Evolutionary conservation across 2,888 invertebrate genomes (phyloP), one percentile per base, ranked within the genome.

Genomic region (Ethmia dodecea): DNA sequence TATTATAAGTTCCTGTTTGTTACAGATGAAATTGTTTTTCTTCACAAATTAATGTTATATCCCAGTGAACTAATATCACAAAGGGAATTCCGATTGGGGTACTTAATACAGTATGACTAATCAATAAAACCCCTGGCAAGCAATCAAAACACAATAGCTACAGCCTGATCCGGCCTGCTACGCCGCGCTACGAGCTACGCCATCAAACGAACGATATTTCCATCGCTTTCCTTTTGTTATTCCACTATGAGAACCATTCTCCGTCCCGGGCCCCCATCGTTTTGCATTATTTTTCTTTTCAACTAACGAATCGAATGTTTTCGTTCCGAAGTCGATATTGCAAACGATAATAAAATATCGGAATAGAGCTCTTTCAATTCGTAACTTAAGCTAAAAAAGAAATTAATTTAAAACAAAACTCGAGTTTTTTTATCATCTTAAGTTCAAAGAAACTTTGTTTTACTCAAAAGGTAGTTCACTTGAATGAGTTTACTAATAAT

Each of bases 271-370:
- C 60, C 67, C 57, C 62, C 54, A 67, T 26, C 64, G 65, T 75
- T 80, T 76, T 73, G 67, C 69, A 78, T 79, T 74, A 73, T 74
- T 78, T 72, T 70, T 60, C 71, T 81, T 74, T 74, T 63, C 55
- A 59, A 63, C 77, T 77, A 79, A 77, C 79, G 78, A 81, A 84
- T 80, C 65, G 73, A 72, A 75, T 67, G 72, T 73, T 77, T 57
- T 68, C 66, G 62, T 68, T 67, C 63, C 61, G 64, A 61, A 71
- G 71, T 58, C 66, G 62, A 64, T 62, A 61, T 60, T 59, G 66
- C 63, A 63, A 59, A 58, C 56, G 59, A 59, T 52, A 53, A 40
- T 40, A 3, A 41, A 50, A 47, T 53, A 47, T 55, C 52, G 49
- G 54, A 49, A 52, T 47, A 45, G 45, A 35, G 39, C 40, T 36